Evolutionary conservation across 1,140 invertebrate species (phyloP).

Genomic region (Cepaea nemoralis): DNA sequence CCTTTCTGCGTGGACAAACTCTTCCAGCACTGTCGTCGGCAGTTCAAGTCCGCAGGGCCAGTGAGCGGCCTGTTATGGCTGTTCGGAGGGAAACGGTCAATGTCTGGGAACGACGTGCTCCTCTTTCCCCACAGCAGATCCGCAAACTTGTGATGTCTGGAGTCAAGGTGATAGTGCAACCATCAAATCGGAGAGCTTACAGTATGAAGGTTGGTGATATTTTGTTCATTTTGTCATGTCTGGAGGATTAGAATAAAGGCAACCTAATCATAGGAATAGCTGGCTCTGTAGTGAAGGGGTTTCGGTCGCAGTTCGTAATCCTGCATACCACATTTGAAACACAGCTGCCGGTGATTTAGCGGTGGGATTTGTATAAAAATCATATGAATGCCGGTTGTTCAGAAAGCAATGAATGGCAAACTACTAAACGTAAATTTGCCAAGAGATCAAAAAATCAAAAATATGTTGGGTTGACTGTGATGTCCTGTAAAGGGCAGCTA

Average conservation of each 20-base stretch:
- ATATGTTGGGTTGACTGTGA: too few relatives aligned
- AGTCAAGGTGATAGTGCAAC: constrained; percentile 96
- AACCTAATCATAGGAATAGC: background rate
- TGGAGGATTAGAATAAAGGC: too few relatives aligned
- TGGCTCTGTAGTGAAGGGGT: too few relatives aligned
- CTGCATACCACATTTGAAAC: too few relatives aligned
- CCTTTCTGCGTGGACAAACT: background rate
- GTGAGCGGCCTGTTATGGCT: constrained; percentile 63
- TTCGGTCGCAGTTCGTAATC: too few relatives aligned
- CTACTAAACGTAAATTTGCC: too few relatives aligned
- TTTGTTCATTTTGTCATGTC: background rate
- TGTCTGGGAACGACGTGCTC: constrained; percentile 97
- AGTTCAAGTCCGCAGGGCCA: background rate
- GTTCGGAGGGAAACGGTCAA: constrained; percentile 90
- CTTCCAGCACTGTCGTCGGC: background rate
- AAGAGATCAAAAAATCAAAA: too few relatives aligned
- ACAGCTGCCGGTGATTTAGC: too few relatives aligned
- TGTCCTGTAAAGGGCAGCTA: too few relatives aligned
- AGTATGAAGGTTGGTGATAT: constrained; percentile 84
- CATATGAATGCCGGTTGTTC: too few relatives aligned
- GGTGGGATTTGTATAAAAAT: background rate
- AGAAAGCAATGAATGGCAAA: too few relatives aligned
- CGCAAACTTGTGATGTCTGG: constrained; percentile 85
- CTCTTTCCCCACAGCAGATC: constrained; percentile 92
- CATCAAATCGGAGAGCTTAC: constrained; percentile 96